Percentiles rank a stretch among this genome's conserved stretches.
Conservation (phyloP, 2,113 vertebrate species). For the Peromyscus leucopus region DNA sequence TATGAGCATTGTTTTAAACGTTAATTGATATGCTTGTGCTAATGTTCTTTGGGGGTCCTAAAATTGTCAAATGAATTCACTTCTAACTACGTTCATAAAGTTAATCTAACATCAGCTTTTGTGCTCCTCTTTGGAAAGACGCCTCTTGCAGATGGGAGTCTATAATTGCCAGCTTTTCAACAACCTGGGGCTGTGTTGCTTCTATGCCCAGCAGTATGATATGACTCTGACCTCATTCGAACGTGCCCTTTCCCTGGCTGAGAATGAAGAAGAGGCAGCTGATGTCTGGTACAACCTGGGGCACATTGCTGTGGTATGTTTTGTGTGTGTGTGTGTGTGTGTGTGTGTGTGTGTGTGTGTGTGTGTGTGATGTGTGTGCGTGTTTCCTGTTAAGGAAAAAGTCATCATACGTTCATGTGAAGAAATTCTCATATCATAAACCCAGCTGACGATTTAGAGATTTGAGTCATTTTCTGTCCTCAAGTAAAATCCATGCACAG, state of each 20-base stretch:
- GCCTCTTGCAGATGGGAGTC: constrained; percentile 98
- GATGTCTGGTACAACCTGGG: constrained; percentile 99
- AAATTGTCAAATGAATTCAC: constrained; percentile 4
- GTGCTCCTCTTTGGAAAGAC: constrained; percentile 87
- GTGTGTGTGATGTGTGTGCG: no score
- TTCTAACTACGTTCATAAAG: constrained; percentile 33
- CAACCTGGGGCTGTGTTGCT: constrained; percentile 98
- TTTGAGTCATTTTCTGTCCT: background rate
- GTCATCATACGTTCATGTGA: background rate
- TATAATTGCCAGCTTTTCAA: constrained; percentile 98
- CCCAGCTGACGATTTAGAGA: background rate
- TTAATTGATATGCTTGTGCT: background rate
- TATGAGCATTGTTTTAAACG: background rate
- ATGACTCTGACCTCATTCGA: constrained; percentile 98
- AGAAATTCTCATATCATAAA: background rate
- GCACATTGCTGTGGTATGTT: constrained; percentile 95
- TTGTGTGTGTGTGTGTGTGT: background rate
- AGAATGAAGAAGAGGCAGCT: constrained; percentile 94
- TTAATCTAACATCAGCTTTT: constrained; percentile 23
- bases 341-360: background rate
- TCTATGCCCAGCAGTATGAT: constrained; percentile 99
- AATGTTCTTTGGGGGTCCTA: constrained; percentile 2
- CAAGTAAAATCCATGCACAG: background rate
- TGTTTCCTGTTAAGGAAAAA: background rate
- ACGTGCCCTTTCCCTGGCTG: constrained; percentile 93